Percentiles rank a stretch among this genome's conserved stretches.
phyloP scores from a whole-genome alignment of 2,797 vertebrate species.

The Cetoscarus ocellatus region DNA sequence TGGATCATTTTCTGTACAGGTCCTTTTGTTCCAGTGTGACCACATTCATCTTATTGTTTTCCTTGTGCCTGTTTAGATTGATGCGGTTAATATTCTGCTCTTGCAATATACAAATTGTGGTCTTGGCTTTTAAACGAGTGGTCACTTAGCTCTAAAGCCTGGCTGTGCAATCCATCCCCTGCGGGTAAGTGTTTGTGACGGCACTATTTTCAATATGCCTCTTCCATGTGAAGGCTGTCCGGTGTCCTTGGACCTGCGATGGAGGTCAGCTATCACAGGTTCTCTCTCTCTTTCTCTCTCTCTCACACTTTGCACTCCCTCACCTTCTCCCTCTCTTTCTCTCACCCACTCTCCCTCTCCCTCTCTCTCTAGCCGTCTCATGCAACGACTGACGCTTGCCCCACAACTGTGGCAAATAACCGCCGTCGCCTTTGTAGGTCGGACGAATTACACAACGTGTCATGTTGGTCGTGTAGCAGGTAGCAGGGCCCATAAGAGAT shows the following conservation, averaged over 20 bases:
- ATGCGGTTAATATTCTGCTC: background rate
- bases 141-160: constrained; percentile 3
- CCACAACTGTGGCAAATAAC: constrained; percentile 59
- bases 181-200: constrained; percentile 16
- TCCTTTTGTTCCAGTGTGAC: background rate
- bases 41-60: background rate
- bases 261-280: constrained; percentile 50
- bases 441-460: constrained; percentile 80
- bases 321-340: background rate
- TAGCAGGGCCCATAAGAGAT: constrained; percentile 80
- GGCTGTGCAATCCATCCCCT: constrained; percentile 6
- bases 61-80: background rate
- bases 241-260: constrained; percentile 53
- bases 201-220: constrained; percentile 28
- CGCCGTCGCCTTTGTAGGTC: constrained; percentile 74
- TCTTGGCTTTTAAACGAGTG: constrained; percentile 1
- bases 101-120: background rate
- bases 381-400: constrained; percentile 50
- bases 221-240: constrained; percentile 41
- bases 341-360: background rate
- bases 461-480: constrained; percentile 81
- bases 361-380: constrained; percentile 33
- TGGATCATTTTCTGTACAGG: too few relatives aligned
- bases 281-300: background rate
- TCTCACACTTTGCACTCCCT: background rate